phyloP scores from a whole-genome alignment of 2,797 vertebrate genomes.

The Poeciliopsis infans region DNA sequence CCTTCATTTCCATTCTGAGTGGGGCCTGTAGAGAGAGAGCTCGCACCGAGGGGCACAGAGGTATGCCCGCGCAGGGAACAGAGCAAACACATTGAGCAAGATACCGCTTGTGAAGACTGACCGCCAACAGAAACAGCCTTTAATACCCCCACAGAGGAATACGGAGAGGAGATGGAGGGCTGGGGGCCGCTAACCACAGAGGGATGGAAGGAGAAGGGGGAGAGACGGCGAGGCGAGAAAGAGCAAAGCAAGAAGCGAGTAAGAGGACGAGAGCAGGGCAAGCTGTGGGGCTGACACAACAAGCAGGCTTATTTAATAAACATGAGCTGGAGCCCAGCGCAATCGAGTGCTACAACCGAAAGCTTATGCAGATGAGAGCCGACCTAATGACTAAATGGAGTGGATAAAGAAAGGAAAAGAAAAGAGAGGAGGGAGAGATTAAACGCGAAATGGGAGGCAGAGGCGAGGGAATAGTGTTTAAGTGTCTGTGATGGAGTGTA shows the following conservation, averaged over 20 bases:
- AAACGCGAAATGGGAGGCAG: conserved; percentile 67
- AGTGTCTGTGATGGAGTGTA: conserved; percentile 78
- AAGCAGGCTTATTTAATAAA: conserved; percentile 82
- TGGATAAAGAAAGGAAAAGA: conserved; percentile 72
- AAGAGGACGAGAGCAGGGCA: conserved; percentile 62
- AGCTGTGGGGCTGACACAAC: conserved; percentile 77
- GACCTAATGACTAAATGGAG: conserved; percentile 81
- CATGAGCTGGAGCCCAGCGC: conserved; percentile 78
- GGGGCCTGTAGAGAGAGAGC: conserved; percentile 74
- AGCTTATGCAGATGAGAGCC: conserved; percentile 80
- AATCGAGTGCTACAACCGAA: conserved; percentile 70
- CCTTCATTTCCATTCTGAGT: conserved; percentile 85
- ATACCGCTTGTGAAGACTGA: conserved; percentile 82
- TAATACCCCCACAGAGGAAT: conserved; percentile 77
- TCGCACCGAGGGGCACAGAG: conserved; percentile 68
- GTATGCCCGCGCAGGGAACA: conserved; percentile 72
- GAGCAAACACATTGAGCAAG: conserved; percentile 78
- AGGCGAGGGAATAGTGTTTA: conserved; percentile 72
- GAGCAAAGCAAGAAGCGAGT: conserved; percentile 57
- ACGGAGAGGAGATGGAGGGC: conserved; percentile 27
- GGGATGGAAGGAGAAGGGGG: conserved; percentile 43
- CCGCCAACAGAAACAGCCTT: conserved; percentile 80
- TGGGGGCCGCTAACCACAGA: conserved; percentile 38
- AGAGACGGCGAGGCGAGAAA: conserved; percentile 46
- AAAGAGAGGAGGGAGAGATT: conserved; percentile 71